Evolutionary conservation across 1,140 invertebrate species (phyloP).

Genomic region (Neelides sp.): DNA sequence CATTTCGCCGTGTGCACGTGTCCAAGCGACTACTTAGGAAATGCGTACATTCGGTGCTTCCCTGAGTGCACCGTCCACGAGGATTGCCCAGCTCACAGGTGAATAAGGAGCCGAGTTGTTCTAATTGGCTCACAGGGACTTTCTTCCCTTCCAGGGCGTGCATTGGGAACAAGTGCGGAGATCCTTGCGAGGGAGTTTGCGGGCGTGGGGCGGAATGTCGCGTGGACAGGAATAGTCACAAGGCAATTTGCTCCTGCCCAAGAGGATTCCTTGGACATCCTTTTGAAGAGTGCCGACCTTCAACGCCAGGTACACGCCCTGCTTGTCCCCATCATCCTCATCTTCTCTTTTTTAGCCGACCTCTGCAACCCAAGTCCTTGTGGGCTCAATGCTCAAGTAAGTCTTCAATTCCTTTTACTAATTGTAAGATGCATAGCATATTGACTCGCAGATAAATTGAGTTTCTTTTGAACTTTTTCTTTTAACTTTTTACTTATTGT

Average conservation of each 20-base stretch:
- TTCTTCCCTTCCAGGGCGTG: conserved; percentile 40
- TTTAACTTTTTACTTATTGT: no score
- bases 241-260: conserved; percentile 65
- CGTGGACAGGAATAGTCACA: conserved; percentile 51
- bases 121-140: background rate
- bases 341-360: conserved; percentile 45
- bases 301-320: conserved; percentile 22
- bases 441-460: no score
- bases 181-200: conserved; percentile 46
- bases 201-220: conserved; percentile 51
- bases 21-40: conserved; percentile 34
- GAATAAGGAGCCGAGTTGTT: background rate
- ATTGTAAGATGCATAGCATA: no score
- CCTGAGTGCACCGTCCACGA: conserved; percentile 34
- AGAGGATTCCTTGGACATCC: conserved; percentile 75
- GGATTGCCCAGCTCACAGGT: conserved; percentile 35
- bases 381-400: conserved; percentile 63
- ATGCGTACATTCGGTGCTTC: conserved; percentile 34
- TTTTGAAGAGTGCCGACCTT: conserved; percentile 59
- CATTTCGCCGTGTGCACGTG: conserved; percentile 20
- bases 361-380: conserved; percentile 73
- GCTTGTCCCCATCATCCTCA: conserved; percentile 5
- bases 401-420: no score
- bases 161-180: conserved; percentile 59
- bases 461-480: no score